phyloP scores from a whole-genome alignment of 2,888 invertebrate species.

The Melolontha melolontha region DNA sequence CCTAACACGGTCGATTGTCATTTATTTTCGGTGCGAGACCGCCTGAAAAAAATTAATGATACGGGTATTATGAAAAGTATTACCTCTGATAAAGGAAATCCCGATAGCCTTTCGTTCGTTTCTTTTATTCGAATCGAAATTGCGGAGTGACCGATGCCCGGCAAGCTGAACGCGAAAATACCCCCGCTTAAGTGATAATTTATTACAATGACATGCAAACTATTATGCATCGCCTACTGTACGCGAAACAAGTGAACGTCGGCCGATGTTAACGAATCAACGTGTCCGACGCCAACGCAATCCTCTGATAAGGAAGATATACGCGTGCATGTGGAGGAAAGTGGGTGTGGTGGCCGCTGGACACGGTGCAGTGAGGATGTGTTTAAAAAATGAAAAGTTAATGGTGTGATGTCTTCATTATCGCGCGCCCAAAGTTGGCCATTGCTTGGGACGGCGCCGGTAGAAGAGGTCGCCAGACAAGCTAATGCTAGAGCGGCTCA shows the following conservation, averaged over 20 bases:
- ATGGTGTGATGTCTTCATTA: constrained; percentile 62
- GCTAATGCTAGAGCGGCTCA: constrained; percentile 61
- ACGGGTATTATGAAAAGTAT: constrained; percentile 23
- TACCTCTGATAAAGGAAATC: constrained; percentile 29
- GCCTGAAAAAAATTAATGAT: constrained; percentile 28
- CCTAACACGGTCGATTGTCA: constrained; percentile 22
- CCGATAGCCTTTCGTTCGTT: not conserved
- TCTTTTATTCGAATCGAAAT: constrained; percentile 11
- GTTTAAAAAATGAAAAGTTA: constrained; percentile 39
- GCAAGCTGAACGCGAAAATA: not conserved
- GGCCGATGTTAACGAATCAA: constrained; percentile 10
- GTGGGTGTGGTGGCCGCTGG: not conserved
- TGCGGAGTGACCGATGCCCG: not conserved
- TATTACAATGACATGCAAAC: constrained; percentile 34
- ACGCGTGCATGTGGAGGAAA: not conserved
- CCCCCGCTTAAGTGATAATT: constrained; percentile 16
- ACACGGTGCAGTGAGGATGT: constrained; percentile 9
- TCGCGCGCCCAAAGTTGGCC: constrained; percentile 69
- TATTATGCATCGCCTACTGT: constrained; percentile 16
- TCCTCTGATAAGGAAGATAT: not conserved
- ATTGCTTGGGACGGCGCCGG: constrained; percentile 66
- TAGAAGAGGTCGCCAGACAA: constrained; percentile 66
- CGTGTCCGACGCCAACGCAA: not conserved
- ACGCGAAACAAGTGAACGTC: constrained; percentile 10
- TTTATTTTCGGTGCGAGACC: constrained; percentile 19